Evolutionary conservation across 2,113 vertebrate species (phyloP).

Genomic region (Erpornis zantholeuca): DNA sequence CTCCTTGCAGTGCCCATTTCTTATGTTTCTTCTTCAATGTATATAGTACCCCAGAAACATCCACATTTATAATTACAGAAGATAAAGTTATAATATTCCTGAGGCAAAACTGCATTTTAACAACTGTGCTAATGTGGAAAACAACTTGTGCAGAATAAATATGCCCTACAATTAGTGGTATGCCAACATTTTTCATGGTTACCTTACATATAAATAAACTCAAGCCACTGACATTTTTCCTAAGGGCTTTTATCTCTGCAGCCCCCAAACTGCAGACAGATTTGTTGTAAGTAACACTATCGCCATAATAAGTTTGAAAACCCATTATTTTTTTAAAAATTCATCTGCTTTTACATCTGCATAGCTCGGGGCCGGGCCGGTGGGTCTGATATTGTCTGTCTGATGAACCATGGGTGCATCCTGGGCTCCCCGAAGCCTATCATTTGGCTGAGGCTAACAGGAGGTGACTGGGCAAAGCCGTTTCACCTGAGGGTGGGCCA

Average conservation of each 20-base stretch:
- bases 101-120: constrained; percentile 62
- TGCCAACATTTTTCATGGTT: constrained; percentile 56
- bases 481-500: constrained; percentile 81
- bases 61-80: constrained; percentile 62
- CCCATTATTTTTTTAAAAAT: constrained; percentile 45
- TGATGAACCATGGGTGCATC: constrained; percentile 46
- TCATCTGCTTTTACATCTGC: constrained; percentile 73
- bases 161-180: constrained; percentile 72
- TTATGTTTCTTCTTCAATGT: not conserved
- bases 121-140: constrained; percentile 64
- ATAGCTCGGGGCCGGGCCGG: constrained; percentile 67
- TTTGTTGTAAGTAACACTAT: constrained; percentile 70
- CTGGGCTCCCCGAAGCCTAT: constrained; percentile 56
- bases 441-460: constrained; percentile 75
- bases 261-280: constrained; percentile 62
- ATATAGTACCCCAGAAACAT: constrained; percentile 3
- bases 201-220: constrained; percentile 65
- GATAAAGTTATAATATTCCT: constrained; percentile 63
- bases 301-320: constrained; percentile 70
- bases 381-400: constrained; percentile 62
- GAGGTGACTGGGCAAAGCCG: constrained; percentile 74
- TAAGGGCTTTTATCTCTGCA: constrained; percentile 57
- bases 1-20: not conserved
- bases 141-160: constrained; percentile 70
- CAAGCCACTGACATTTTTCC: constrained; percentile 60